Evolutionary conservation across 2,797 vertebrate species (phyloP), one percentile per base, ranked within the genome.

Genomic region (Betta splendens): DNA sequence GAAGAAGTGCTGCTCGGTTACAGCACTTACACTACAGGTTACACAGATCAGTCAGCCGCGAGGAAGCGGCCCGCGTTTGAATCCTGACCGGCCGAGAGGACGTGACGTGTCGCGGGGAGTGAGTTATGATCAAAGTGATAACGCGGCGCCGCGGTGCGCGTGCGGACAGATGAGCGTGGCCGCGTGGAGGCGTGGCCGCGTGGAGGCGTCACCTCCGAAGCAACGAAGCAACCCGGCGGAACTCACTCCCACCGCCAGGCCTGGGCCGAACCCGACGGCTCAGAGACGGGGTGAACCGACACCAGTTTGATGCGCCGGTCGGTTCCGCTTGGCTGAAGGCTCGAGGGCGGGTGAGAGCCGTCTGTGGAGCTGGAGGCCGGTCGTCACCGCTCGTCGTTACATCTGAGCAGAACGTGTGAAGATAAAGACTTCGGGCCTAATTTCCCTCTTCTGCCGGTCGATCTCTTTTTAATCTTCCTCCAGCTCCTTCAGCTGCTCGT

Each of bases 271-370:
- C 46, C 54, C 12, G 29, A 54, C 40, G 7, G 23, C 20, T 33
- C 37, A 63, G 53, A 55, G 44, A 62, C 39, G 22, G 70, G 54
- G 50, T 63, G 44, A 62, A 75, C 60, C 4, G 29, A 49, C 36
- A 49, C 17, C 26, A 20, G 38, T 65, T 58, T 57, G 66, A 75
- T 32, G 53, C 64, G 62, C 46, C 52, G 13, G 0, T 10, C 21
- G 39, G 72, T 80, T 85, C 64, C 63, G 48, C 40, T 50, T 49
- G 72, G 69, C 69, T 69, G 26, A 33, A 56, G 78, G 70, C 69
- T 85, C 74, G 85, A 89, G 85, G 79, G 79, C 77, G 51, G 59
- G 62, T 69, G 59, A 75, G 35, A 54, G 79, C 85, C 88, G 90
- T 90, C 87, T 93, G 90, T 72, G 85, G 52, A 26, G 44, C 72